Percentiles rank a stretch among this genome's conserved stretches.
These are phyloP conservation scores for Lycopodina hypogea DNA, from an alignment of 37 sponge, comb jelly and placozoan genomes.

Conservation along the genomic window DNA sequence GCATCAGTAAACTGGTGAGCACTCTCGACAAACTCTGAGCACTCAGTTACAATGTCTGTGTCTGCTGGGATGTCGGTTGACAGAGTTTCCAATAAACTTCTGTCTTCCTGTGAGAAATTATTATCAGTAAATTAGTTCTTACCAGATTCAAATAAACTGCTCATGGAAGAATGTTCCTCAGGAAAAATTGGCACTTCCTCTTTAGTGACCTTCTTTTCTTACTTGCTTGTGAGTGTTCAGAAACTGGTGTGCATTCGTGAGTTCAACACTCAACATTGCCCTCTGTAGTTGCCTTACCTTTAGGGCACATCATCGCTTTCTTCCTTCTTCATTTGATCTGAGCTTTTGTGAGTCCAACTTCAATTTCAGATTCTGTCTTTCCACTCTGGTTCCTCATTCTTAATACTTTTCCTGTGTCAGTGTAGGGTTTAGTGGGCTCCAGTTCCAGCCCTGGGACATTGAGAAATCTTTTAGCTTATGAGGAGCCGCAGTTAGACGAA, in stretches of 20 bases:
- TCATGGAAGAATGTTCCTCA: neutral
- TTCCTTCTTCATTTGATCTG: constrained; percentile 4
- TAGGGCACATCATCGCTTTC: neutral
- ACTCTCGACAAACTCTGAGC: too few relatives aligned
- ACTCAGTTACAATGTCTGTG: too few relatives aligned
- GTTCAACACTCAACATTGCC: neutral
- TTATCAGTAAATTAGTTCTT: too few relatives aligned
- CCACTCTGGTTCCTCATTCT: neutral
- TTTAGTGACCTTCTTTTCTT: neutral
- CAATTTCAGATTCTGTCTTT: neutral
- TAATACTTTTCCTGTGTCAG: neutral
- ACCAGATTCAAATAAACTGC: too few relatives aligned
- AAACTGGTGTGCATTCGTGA: neutral
- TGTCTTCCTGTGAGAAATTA: too few relatives aligned
- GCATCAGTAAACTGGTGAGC: too few relatives aligned
- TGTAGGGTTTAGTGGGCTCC: neutral
- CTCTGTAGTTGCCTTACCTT: neutral
- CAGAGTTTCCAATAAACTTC: too few relatives aligned
- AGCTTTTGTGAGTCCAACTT: neutral
- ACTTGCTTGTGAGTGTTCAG: neutral
- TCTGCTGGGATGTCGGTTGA: too few relatives aligned
- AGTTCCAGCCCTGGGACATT: neutral
- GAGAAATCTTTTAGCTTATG: too few relatives aligned
- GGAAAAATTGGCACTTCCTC: neutral
- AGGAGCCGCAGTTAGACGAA: too few relatives aligned